Evolutionary conservation across 2,888 invertebrate genomes (phyloP).

Genomic region (Cheilosia grossa): DNA sequence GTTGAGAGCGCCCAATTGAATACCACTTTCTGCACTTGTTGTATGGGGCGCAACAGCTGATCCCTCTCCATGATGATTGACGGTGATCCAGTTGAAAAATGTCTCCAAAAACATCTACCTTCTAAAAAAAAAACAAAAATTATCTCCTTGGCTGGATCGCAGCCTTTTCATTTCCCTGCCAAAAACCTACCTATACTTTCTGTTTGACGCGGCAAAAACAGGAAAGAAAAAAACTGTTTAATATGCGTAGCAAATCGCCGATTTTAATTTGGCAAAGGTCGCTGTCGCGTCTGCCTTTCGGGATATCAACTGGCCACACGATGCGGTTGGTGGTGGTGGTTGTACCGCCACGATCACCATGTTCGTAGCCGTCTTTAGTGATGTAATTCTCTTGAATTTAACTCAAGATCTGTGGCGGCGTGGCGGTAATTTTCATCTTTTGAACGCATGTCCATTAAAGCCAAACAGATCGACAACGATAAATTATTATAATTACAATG

Average conservation of each 20-base stretch:
- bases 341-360: slow-evolving; percentile 5
- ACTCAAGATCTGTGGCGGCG: slow-evolving; percentile 19
- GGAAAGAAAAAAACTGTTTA: slow-evolving; percentile 26
- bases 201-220: background rate
- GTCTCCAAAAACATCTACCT: background rate
- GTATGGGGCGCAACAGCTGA: background rate
- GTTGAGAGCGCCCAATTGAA: too few relatives aligned
- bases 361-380: slow-evolving; percentile 30
- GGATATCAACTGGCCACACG: slow-evolving; percentile 36
- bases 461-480: slow-evolving; percentile 62
- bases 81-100: too few relatives aligned
- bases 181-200: background rate
- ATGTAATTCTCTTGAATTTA: slow-evolving; percentile 14
- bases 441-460: slow-evolving; percentile 47
- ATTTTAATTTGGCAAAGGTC: slow-evolving; percentile 49
- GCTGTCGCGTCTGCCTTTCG: slow-evolving; percentile 19
- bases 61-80: too few relatives aligned
- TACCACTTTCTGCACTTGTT: too few relatives aligned
- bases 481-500: slow-evolving; percentile 64
- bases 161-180: background rate
- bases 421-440: slow-evolving; percentile 52
- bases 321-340: background rate
- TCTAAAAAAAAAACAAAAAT: background rate
- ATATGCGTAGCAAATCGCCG: slow-evolving; percentile 35
- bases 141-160: background rate